Conservation (phyloP, 2,797 vertebrate genomes). For the Myotis planiceps region DNA sequence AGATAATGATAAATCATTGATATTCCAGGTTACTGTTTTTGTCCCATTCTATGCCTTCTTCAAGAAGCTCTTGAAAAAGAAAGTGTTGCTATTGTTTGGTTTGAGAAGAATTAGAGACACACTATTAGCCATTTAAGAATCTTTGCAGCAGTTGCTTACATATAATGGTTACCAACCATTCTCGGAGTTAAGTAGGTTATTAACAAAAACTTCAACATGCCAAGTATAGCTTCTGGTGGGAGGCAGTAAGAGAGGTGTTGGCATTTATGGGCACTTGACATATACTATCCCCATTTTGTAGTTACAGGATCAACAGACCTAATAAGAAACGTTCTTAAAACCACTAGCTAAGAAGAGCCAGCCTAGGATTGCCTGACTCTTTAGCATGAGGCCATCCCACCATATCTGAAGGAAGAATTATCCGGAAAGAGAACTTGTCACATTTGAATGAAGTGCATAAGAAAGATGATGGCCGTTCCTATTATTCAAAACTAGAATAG, state of each 20-base stretch:
- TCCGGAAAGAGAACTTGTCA: background rate
- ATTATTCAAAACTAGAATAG: slow-evolving; percentile 3
- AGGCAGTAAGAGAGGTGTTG: background rate
- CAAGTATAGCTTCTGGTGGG: background rate
- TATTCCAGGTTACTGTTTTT: background rate
- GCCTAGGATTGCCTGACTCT: background rate
- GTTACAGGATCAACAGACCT: background rate
- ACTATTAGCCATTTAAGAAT: background rate
- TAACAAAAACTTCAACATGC: background rate
- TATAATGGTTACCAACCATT: background rate
- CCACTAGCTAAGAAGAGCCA: background rate
- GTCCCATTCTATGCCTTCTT: background rate
- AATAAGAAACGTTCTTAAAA: background rate
- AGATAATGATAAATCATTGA: background rate
- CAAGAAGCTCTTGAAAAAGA: slow-evolving; percentile 14
- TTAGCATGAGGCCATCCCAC: background rate
- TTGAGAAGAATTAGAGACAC: background rate
- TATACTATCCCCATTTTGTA: background rate
- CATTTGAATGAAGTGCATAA: background rate
- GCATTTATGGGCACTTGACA: background rate
- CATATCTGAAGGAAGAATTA: background rate
- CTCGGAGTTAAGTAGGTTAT: background rate
- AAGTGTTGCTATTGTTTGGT: background rate
- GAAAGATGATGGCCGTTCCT: background rate
- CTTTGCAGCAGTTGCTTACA: background rate